These are phyloP conservation scores for Apamea epomidion DNA, from an alignment of 2,888 invertebrate genomes.

Conservation along the genomic window DNA sequence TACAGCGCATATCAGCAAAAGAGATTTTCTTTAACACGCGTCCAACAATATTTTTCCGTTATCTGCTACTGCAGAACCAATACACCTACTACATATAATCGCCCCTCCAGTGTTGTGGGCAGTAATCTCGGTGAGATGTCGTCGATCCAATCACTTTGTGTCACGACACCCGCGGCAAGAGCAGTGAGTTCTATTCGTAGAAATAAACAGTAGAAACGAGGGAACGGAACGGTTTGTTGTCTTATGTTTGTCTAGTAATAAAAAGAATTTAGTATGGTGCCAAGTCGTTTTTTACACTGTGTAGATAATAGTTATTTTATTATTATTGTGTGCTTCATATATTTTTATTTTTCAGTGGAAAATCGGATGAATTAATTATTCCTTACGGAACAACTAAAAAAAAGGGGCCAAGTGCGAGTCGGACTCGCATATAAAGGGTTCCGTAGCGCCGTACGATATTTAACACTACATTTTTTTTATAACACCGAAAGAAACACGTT, in stretches of 20 bases:
- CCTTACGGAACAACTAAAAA: background rate
- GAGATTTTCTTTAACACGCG: background rate
- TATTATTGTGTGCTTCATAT: background rate
- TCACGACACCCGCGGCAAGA: background rate
- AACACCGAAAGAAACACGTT: background rate
- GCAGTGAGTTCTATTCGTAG: conserved; percentile 7
- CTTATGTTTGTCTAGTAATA: background rate
- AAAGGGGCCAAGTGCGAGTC: background rate
- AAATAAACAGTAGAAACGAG: background rate
- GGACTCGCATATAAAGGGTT: background rate
- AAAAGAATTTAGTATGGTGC: background rate
- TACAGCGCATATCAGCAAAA: background rate
- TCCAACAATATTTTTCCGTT: background rate
- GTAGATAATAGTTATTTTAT: background rate
- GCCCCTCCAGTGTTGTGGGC: background rate
- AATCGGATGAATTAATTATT: background rate
- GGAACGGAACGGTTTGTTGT: background rate
- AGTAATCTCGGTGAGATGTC: conserved; percentile 33
- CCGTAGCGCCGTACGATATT: background rate
- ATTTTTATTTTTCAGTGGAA: background rate
- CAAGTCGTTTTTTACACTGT: too few relatives aligned
- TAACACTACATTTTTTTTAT: background rate
- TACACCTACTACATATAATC: conserved; percentile 1
- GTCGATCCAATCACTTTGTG: conserved; percentile 48
- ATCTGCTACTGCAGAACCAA: background rate